Base-by-base conservation (phyloP, 2,888 invertebrate genomes). In the Mythimna impura region DNA sequence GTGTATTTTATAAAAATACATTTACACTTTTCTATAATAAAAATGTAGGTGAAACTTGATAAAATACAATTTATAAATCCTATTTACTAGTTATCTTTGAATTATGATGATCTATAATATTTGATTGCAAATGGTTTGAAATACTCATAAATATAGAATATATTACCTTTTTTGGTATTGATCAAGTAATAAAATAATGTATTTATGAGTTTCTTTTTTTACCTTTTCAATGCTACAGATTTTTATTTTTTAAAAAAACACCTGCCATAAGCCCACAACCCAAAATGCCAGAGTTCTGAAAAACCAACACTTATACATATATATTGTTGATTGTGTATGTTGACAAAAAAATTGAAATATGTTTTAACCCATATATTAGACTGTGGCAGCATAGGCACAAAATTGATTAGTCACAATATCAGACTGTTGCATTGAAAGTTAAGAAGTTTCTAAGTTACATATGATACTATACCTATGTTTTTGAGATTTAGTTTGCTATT, bases 1-100 rank as follows among this genome's bases (percentile, higher is more conserved):
- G 71, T 72, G 68, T 71, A 81, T 81, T 84, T 81, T 89, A 89
- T 68, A 88, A 89, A 89, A 89, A 89, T 89, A 87, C 82, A 76
- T 82, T 71, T 77, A 80, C 71, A 71, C 69, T 80, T 76, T 80
- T 78, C 71, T 76, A 70, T 50, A 47, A 47, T 77, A 73, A 76
- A 75, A 65, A 77, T 75, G 61, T 74, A 34, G 64, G 68, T 63
- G 76, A 76, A 81, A 72, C n/a, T 71, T 61, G 55, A 79, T 68
- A 63, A 58, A 84, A 63, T 74, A 85, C 63, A 76, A n/a, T 83
- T 57, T 76, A 57, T 34, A 72, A 83, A 78, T 55, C 52, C 74
- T 82, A 80, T 30, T 64, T 69, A 69, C 70, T 83, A 77, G n/a
- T 65, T 64, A 68, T 54, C 30, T 73, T 70, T 69, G 73, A 40